These are phyloP conservation scores for Caenorhabditis zanzibari DNA, from an alignment of 2,888 invertebrate genomes.

Conservation along the genomic window DNA sequence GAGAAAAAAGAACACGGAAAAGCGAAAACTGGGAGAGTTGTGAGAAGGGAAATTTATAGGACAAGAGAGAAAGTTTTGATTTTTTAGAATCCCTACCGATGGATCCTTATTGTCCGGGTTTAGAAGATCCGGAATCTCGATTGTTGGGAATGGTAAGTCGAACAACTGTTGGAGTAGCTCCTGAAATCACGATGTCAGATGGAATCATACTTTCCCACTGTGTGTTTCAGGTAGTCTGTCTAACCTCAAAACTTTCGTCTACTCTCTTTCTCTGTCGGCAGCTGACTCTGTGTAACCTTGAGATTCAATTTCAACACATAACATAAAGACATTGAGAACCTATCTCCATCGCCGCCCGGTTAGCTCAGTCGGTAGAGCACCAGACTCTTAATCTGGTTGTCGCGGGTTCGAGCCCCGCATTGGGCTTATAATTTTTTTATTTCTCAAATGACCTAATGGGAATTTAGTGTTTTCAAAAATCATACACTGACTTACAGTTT, in stretches of 20 bases:
- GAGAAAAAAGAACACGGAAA: constrained; percentile 45
- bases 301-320: background rate
- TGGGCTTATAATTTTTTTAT: constrained; percentile 23
- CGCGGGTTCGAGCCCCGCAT: constrained; percentile 82
- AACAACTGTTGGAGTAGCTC: constrained; percentile 23
- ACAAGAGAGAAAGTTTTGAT: constrained; percentile 3
- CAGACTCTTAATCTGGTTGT: constrained; percentile 83
- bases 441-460: background rate
- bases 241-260: background rate
- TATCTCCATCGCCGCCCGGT: constrained; percentile 70
- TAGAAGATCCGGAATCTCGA: constrained; percentile 40
- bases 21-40: constrained; percentile 30
- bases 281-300: background rate
- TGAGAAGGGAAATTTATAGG: constrained; percentile 3
- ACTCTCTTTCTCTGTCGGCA: too few relatives aligned
- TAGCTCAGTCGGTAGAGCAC: constrained; percentile 83
- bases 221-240: background rate
- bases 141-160: constrained; percentile 4
- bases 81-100: constrained; percentile 31
- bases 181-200: constrained; percentile 4
- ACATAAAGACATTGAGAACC: background rate
- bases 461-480: too few relatives aligned
- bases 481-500: constrained; percentile 12
- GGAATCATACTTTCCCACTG: background rate
- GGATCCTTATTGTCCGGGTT: constrained; percentile 24